Conservation (phyloP, 2,113 vertebrate genomes). For the Chaenogobius annularis region DNA sequence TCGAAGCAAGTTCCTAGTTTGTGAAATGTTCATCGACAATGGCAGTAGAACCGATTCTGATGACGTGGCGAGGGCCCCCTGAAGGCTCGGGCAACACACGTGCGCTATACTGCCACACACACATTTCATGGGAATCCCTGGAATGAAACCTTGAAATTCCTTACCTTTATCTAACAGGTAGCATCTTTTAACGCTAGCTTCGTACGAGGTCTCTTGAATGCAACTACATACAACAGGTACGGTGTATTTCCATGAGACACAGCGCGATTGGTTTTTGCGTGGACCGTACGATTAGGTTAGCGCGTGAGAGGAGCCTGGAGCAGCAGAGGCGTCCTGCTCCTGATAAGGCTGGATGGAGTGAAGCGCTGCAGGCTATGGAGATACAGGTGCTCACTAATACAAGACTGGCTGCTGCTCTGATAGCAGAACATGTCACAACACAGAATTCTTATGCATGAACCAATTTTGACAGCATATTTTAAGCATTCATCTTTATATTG, state of each 20-base stretch:
- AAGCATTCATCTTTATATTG: not conserved
- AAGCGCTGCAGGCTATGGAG: not conserved
- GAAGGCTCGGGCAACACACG: too few species aligned
- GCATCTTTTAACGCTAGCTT: not conserved
- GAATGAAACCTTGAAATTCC: too few species aligned
- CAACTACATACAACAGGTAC: not conserved
- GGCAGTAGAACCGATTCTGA: too few species aligned
- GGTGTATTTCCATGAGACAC: not conserved
- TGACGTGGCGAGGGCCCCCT: too few species aligned
- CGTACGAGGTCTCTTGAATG: not conserved
- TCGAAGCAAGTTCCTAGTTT: too few species aligned
- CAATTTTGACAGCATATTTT: not conserved
- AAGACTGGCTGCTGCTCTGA: not conserved
- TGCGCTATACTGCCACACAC: too few species aligned
- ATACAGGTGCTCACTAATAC: constrained; percentile 3
- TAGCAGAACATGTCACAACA: not conserved
- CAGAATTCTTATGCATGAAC: too few species aligned
- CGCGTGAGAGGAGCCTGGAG: not conserved
- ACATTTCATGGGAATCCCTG: too few species aligned
- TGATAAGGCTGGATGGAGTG: not conserved
- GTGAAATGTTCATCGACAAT: too few species aligned
- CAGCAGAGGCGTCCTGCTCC: not conserved
- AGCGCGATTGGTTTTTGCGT: not conserved
- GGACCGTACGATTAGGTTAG: not conserved
- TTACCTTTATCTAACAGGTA: too few species aligned